Base-by-base conservation (phyloP, 2,797 vertebrate species). In the Sebastes glaucus region DNA sequence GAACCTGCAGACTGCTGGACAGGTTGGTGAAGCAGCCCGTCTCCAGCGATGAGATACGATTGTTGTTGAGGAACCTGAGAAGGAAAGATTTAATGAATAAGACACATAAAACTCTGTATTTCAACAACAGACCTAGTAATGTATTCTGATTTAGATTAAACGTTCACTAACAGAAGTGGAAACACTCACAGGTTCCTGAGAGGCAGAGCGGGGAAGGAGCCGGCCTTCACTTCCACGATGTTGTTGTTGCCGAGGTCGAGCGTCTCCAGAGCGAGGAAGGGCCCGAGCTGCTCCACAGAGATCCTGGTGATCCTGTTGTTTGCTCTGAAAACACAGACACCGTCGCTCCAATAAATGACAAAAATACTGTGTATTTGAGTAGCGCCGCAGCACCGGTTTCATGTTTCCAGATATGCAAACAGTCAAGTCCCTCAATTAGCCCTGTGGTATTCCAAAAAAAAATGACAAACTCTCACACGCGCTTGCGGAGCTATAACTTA, bases 191-290 rank as follows among this genome's bases (percentile, higher is more conserved):
- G 92, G 93, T 97, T 96, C 88, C 96, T 98, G 71, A 99, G 96
- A 0, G 95, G 95, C 70, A 99, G 87, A 0, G 85, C 74, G 13
- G 98, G 98, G 95, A 99, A 97, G 13, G 95, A 96, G 73, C 88
- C 85, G 1, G 93, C 83, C 94, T 95, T 97, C 57, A 99, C 84
- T 28, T 97, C 96, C 23, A 94, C 95, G 65, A 99, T 95, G 84
- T 96, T 96, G 92, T 99, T 99, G 91, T 94, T 97, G 93, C 98
- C 97, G 83, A 99, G 94, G 93, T 99, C 98, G 84, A 99, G 96
- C 22, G 96, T 98, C 95, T 98, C 97, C 84, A 99, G 94, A 46
- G 94, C 91, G 11, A 94, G 90, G 92, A 98, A 97, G 0, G 94
- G 91, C 85, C 94, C 87, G 87, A 99, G 93, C 85, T 95, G 96